Conservation (phyloP, 2,113 vertebrate species). For the Mesembrinibis cayennensis region DNA sequence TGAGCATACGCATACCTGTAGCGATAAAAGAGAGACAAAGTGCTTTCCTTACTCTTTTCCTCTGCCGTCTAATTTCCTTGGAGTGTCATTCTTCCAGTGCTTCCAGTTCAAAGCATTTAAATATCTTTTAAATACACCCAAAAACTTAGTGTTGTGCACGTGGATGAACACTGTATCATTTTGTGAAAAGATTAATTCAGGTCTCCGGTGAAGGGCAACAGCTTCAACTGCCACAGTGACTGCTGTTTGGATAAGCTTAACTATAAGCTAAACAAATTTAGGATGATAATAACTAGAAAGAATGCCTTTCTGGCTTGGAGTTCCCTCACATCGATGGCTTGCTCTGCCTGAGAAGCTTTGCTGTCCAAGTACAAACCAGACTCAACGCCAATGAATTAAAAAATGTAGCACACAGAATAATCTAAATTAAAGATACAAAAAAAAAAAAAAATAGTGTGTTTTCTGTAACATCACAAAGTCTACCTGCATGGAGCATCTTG, state of each 20-base stretch:
- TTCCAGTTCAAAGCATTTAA: not conserved
- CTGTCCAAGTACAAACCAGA: not conserved
- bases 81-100: not conserved
- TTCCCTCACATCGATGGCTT: not conserved
- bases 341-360: not conserved
- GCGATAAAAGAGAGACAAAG: too few species aligned
- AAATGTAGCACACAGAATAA: not conserved
- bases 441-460: not conserved
- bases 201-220: not conserved
- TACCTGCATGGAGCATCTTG: not conserved
- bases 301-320: not conserved
- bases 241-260: not conserved
- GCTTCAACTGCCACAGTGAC: not conserved
- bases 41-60: not conserved
- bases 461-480: not conserved
- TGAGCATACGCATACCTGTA: rapidly evolving
- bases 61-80: not conserved
- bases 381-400: not conserved
- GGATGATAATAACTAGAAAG: not conserved
- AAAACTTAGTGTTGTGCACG: rapidly evolving
- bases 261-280: not conserved
- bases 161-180: rapidly evolving
- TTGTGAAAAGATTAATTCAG: not conserved
- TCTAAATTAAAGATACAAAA: not conserved
- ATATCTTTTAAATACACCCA: not conserved